Percentiles rank a stretch among this genome's conserved stretches.
phyloP scores from a whole-genome alignment of 2,888 invertebrate species.

The Octodonta nipae region DNA sequence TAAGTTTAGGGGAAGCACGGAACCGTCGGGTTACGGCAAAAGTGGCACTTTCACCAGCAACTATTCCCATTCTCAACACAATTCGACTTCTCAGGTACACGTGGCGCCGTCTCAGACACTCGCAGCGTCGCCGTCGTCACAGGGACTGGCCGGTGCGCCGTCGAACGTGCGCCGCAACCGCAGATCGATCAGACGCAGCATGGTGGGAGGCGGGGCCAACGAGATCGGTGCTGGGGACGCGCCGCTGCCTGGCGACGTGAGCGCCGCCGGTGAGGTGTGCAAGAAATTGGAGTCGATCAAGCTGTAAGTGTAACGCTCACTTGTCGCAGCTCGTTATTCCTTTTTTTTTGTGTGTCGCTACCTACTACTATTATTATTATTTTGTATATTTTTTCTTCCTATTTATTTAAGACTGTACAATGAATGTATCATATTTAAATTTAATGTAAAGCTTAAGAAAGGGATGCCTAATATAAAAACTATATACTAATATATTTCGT shows the following conservation, averaged over 20 bases:
- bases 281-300: slow-evolving; percentile 33
- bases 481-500: too few relatives aligned
- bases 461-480: too few relatives aligned
- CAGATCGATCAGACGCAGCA: slow-evolving; percentile 9
- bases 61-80: slow-evolving; percentile 3
- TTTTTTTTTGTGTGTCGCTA: too few relatives aligned
- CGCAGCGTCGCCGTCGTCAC: not conserved
- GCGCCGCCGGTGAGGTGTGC: slow-evolving; percentile 24
- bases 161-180: slow-evolving; percentile 13
- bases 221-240: slow-evolving; percentile 35
- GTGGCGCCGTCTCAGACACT: slow-evolving; percentile 8
- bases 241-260: slow-evolving; percentile 25
- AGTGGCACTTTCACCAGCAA: not conserved
- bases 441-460: slow-evolving; percentile 12
- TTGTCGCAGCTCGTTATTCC: too few relatives aligned
- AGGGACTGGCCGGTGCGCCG: slow-evolving; percentile 6
- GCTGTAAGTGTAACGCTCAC: slow-evolving; percentile 8
- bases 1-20: slow-evolving; percentile 2
- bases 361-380: too few relatives aligned
- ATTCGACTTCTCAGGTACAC: slow-evolving; percentile 12
- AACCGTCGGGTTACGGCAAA: not conserved
- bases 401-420: slow-evolving; percentile 18
- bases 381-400: slow-evolving; percentile 13
- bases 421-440: slow-evolving; percentile 15
- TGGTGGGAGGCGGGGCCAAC: slow-evolving; percentile 15